Conservation (phyloP, 2,113 vertebrate genomes). For the Synodontis membranacea region DNA sequence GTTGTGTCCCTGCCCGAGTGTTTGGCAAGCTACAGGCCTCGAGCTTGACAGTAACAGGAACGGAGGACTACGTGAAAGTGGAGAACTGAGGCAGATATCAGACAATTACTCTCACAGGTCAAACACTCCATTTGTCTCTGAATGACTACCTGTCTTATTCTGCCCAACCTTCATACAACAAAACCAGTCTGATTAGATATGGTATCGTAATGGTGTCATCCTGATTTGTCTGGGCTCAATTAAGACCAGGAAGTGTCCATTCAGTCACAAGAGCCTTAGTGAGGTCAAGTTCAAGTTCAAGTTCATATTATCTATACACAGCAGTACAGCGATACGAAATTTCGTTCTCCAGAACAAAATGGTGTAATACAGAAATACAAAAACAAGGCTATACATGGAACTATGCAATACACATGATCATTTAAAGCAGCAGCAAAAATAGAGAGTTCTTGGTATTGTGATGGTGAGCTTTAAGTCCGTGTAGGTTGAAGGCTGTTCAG, state of each 20-base stretch:
- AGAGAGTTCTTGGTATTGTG: too few species aligned
- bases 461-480: too few species aligned
- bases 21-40: constrained; percentile 31
- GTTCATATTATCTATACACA: too few species aligned
- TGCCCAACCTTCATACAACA: neutral
- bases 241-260: neutral
- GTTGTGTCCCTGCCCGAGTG: constrained; percentile 27
- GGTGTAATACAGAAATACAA: too few species aligned
- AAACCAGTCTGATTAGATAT: constrained; percentile 14
- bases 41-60: constrained; percentile 37
- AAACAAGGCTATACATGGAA: too few species aligned
- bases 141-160: neutral
- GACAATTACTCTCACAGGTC: constrained; percentile 14
- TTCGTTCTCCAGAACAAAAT: too few species aligned
- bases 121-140: constrained; percentile 14
- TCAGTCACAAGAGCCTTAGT: neutral
- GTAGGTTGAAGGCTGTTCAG: too few species aligned
- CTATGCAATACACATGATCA: too few species aligned
- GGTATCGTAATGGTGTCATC: neutral
- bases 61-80: constrained; percentile 16
- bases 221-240: constrained; percentile 6
- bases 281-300: too few species aligned
- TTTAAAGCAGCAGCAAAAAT: too few species aligned
- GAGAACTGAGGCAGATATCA: neutral
- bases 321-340: too few species aligned